phyloP scores from a whole-genome alignment of 2,113 vertebrate species.

The Elaphurus davidianus region DNA sequence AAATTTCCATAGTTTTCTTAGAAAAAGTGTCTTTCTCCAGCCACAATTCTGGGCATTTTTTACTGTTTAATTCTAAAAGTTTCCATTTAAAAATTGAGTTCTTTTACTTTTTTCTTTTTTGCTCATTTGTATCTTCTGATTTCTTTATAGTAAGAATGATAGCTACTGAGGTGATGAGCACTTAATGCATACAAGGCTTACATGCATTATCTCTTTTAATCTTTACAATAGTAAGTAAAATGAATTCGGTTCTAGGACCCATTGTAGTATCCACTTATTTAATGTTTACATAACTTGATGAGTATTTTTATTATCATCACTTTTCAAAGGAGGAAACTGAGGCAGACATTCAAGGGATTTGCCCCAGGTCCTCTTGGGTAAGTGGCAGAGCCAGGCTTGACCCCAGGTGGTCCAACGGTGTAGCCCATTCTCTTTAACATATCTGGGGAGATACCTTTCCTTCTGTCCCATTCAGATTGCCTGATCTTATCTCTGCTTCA shows the following conservation, averaged over 20 bases:
- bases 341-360: background rate
- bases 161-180: background rate
- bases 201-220: background rate
- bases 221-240: background rate
- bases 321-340: background rate
- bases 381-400: background rate
- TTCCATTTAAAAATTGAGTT: conserved; percentile 13
- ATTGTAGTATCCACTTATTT: background rate
- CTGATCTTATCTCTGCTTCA: background rate
- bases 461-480: background rate
- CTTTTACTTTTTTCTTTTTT: background rate
- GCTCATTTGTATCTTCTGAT: background rate
- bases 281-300: background rate
- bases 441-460: background rate
- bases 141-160: background rate
- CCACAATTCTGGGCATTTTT: background rate
- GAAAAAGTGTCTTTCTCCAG: background rate
- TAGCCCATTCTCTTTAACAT: background rate
- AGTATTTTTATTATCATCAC: background rate
- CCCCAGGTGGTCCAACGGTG: background rate
- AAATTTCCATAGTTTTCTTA: background rate
- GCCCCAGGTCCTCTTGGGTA: background rate
- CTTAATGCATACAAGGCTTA: background rate
- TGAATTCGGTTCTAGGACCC: background rate
- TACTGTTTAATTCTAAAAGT: background rate